These are phyloP conservation scores for Oplegnathus fasciatus DNA, from an alignment of 2,113 vertebrate species.

Conservation along the genomic window DNA sequence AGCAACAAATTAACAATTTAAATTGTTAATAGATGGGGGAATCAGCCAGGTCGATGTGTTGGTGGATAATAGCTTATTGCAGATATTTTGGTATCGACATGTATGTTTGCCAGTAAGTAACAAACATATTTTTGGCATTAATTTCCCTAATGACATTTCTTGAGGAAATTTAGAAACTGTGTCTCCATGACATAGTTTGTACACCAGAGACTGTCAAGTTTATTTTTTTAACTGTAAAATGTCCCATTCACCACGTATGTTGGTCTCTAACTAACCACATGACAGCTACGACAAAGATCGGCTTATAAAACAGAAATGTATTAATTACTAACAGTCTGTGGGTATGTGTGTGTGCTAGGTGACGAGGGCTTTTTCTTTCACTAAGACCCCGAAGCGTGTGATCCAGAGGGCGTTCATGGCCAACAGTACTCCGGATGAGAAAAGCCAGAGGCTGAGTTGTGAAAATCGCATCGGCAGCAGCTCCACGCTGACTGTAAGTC, in stretches of 20 bases:
- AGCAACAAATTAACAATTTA: too few species aligned
- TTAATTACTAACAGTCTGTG: neutral
- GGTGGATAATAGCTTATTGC: too few species aligned
- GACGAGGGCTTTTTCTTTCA: constrained; percentile 96
- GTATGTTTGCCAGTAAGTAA: too few species aligned
- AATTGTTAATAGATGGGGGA: too few species aligned
- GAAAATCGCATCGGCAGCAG: constrained; percentile 87
- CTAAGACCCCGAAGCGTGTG: constrained; percentile 95
- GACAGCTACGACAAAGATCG: neutral
- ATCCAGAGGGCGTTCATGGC: constrained; percentile 92
- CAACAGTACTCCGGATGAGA: constrained; percentile 88
- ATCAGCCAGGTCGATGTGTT: too few species aligned
- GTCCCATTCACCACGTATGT: too few species aligned
- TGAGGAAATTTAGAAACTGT: too few species aligned
- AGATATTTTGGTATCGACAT: too few species aligned
- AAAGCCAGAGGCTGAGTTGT: constrained; percentile 82
- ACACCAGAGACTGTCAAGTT: neutral
- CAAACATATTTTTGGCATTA: too few species aligned
- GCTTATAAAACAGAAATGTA: neutral
- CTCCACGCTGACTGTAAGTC: constrained; percentile 91
- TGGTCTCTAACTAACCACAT: too few species aligned
- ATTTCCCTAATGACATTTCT: too few species aligned
- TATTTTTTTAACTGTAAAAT: neutral
- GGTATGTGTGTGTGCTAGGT: constrained; percentile 84
- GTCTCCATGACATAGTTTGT: too few species aligned